phyloP scores from a whole-genome alignment of 2,888 invertebrate genomes.

The Lysandra coridon region DNA sequence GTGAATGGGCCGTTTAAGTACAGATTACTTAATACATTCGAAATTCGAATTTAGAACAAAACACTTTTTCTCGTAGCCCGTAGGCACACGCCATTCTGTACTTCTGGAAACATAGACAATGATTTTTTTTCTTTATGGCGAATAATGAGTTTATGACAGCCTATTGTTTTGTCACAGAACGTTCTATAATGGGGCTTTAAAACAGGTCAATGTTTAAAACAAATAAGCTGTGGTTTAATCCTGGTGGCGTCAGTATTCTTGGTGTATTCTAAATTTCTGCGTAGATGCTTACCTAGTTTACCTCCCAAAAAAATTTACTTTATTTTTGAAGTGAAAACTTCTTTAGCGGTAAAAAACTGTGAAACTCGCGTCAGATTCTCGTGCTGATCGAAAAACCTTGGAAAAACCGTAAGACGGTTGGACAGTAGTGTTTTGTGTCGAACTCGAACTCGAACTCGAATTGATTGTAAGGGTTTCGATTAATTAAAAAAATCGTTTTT shows the following conservation, averaged over 20 bases:
- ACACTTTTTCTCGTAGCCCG: constrained; percentile 5
- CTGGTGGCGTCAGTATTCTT: constrained; percentile 15
- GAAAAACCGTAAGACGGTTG: no score
- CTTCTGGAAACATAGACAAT: constrained; percentile 20
- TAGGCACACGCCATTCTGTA: neutral
- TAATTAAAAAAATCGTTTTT: no score
- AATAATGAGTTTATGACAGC: constrained; percentile 13
- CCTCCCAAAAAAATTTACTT: neutral
- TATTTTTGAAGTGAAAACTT: no score
- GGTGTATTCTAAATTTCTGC: neutral
- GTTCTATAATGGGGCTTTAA: constrained; percentile 4
- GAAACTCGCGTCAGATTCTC: no score
- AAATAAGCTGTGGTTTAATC: neutral
- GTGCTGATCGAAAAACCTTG: no score
- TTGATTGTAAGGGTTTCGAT: no score
- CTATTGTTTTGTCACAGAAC: constrained; percentile 2
- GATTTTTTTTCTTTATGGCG: neutral
- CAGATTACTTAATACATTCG: no score
- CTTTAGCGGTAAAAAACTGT: no score
- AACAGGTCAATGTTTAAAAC: constrained; percentile 3
- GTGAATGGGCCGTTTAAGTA: no score
- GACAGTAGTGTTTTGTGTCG: no score
- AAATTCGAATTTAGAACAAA: neutral
- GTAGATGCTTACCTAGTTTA: neutral
- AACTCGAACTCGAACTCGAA: no score